phyloP scores from a whole-genome alignment of 2,888 invertebrate species.

The Rhorus exstirpatorius region DNA sequence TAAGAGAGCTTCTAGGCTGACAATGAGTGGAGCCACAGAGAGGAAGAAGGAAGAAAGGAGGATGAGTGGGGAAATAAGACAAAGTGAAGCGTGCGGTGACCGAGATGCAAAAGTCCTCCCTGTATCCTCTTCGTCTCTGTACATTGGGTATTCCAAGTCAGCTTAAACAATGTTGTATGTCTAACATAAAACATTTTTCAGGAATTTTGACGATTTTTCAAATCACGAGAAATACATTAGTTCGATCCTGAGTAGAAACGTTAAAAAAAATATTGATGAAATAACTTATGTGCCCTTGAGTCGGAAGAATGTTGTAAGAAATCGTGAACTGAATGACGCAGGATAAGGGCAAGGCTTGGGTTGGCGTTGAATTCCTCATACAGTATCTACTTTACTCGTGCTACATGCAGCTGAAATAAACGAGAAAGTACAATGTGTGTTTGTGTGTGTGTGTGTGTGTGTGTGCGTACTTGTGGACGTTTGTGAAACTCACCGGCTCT shows the following conservation, averaged over 20 bases:
- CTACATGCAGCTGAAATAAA: neutral
- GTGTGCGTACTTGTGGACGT: slow-evolving; percentile 86
- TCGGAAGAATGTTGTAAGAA: neutral
- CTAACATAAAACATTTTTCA: no score
- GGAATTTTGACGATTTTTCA: no score
- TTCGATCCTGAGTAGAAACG: no score
- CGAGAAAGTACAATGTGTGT: neutral
- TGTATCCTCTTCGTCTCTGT: neutral
- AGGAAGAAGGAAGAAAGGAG: slow-evolving; percentile 10
- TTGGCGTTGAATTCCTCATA: neutral
- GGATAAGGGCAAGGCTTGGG: neutral
- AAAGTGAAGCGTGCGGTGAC: slow-evolving; percentile 34
- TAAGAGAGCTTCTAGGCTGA: slow-evolving; percentile 53
- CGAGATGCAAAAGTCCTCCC: slow-evolving; percentile 30
- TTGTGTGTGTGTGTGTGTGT: slow-evolving; percentile 61
- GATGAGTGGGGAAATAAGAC: slow-evolving; percentile 4
- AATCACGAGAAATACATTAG: no score
- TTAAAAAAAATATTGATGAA: no score
- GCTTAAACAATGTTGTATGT: no score
- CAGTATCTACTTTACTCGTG: no score
- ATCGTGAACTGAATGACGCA: neutral
- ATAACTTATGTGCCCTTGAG: no score
- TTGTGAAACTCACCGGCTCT: slow-evolving; percentile 86
- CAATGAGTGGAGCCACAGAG: slow-evolving; percentile 51
- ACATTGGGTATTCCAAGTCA: neutral